phyloP scores from a whole-genome alignment of 2,797 vertebrate genomes.

The Apogon hyalosoma region DNA sequence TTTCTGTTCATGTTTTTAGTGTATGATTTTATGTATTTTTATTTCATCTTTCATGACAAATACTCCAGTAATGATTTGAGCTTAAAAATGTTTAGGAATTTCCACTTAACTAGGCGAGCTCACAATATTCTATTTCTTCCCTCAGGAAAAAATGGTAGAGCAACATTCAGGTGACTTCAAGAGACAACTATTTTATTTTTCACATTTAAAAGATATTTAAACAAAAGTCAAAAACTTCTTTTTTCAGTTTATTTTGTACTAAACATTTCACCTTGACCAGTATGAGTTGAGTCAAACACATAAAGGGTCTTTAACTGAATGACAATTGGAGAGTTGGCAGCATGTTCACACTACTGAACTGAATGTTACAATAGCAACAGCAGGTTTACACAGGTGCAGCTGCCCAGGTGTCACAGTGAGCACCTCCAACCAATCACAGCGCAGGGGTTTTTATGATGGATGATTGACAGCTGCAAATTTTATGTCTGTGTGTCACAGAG shows the following conservation, averaged over 20 bases:
- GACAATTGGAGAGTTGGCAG: too few relatives aligned
- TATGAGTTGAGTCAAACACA: slow-evolving; percentile 29
- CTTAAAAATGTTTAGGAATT: too few relatives aligned
- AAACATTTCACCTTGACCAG: slow-evolving; percentile 41
- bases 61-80: too few relatives aligned
- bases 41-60: too few relatives aligned
- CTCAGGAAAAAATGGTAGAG: too few relatives aligned
- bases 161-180: too few relatives aligned
- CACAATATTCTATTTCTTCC: background rate
- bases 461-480: background rate
- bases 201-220: background rate
- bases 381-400: background rate
- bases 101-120: too few relatives aligned
- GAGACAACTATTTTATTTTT: background rate
- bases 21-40: too few relatives aligned
- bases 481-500: too few relatives aligned
- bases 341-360: background rate
- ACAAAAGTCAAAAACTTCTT: background rate
- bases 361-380: slow-evolving; percentile 9
- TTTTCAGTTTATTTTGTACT: slow-evolving; percentile 38
- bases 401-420: background rate
- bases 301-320: slow-evolving; percentile 2
- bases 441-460: background rate
- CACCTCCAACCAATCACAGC: slow-evolving; percentile 23
- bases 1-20: too few relatives aligned